Evolutionary conservation across 2,888 invertebrate genomes (phyloP), one percentile per base, ranked within the genome.

Genomic region (Allophyes oxyacanthae): DNA sequence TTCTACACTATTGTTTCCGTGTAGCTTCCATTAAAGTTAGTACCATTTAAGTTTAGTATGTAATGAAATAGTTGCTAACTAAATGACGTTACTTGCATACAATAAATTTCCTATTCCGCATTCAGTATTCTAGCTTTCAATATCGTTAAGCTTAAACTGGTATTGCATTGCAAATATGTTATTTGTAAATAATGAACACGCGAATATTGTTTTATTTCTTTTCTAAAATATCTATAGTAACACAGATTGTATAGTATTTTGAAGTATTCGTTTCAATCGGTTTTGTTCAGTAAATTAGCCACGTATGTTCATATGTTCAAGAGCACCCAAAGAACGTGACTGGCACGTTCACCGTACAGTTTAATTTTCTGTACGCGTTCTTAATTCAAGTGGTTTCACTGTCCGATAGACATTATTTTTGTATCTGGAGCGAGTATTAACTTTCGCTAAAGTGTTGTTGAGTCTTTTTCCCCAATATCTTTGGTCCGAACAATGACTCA

Each of bases 381-480:
- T 78, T 77, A 70, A 78, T 37, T 37, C 71, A 77, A 79, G 76
- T 78, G 81, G 83, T 92, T 91, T 92, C 90, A 88, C 91, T 88
- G 81, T 82, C 84, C 82, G 79, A 87, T 86, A 87, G 83, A 83
- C 77, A 83, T 87, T 87, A 85, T 83, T 85, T 79, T 86, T 72
- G 82, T 88, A 88, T 86, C 82, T 87, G 78, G 87, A 86, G 82
- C 85, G 73, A 75, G 78, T 76, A 77, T 72, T 59, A 67, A 87
- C 90, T 90, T 90, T 90, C 90, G 87, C 88, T 82, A 53, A 54
- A 72, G 68, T 72, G 52, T 61, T 60, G 50, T 72, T 69, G 72
- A 68, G 50, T 59, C 62, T 78, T 75, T 77, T 75, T 76, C 56
- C 25, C 20, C 34, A 58, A 60, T 51, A 60, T 56, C 65, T 51